Evolutionary conservation across 2,888 invertebrate species (phyloP).

Genomic region (Tromatobia lineatoria): DNA sequence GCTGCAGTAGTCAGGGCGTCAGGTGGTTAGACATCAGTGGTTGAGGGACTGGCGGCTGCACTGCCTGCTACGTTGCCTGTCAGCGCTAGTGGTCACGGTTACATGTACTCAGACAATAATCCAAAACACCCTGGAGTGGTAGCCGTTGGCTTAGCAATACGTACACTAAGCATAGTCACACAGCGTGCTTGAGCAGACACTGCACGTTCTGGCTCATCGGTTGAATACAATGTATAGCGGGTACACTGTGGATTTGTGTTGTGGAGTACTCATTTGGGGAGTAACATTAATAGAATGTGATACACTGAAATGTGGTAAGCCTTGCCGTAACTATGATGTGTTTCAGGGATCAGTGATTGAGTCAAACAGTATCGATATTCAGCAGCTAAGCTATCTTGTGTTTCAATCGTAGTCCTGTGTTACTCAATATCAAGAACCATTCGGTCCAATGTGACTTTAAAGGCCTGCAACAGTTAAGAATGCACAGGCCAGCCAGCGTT

Average conservation of each 20-base stretch:
- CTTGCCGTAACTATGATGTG: neutral
- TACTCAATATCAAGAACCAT: neutral
- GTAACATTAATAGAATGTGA: slow-evolving; percentile 25
- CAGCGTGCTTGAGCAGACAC: slow-evolving; percentile 15
- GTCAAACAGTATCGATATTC: slow-evolving; percentile 36
- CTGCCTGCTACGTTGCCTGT: slow-evolving; percentile 33
- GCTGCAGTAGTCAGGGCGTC: slow-evolving; percentile 60
- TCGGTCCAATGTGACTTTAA: slow-evolving; percentile 7
- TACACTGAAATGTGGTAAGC: neutral
- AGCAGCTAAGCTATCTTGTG: neutral
- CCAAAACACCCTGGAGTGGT: slow-evolving; percentile 31
- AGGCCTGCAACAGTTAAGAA: slow-evolving; percentile 15
- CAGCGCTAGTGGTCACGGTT: slow-evolving; percentile 60
- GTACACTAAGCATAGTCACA: slow-evolving; percentile 28
- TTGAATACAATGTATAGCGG: slow-evolving; percentile 24
- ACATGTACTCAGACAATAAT: slow-evolving; percentile 67
- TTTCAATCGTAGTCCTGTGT: neutral
- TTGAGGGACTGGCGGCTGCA: slow-evolving; percentile 29
- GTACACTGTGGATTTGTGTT: slow-evolving; percentile 6
- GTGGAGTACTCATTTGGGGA: slow-evolving; percentile 11
- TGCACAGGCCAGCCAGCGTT: neutral
- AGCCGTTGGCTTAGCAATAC: slow-evolving; percentile 31
- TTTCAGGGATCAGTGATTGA: neutral
- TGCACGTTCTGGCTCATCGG: neutral
- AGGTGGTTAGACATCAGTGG: slow-evolving; percentile 63